Evolutionary conservation across 2,888 invertebrate species (phyloP).

Genomic region (Pediacus dermestoides): DNA sequence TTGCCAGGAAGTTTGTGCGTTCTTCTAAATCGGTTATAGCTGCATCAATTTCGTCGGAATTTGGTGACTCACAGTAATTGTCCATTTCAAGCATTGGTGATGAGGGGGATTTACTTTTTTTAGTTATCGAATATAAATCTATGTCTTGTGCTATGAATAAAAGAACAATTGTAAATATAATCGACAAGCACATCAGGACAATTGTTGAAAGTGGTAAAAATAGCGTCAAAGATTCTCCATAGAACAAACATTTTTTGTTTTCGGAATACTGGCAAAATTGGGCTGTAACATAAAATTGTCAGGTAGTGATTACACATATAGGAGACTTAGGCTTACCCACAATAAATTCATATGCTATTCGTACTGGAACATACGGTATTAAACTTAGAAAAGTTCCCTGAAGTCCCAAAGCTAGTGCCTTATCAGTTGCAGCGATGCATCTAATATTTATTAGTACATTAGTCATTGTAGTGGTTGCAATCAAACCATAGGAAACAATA

Average conservation of each 20-base stretch:
- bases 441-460: slow-evolving; percentile 55
- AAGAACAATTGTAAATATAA: background rate
- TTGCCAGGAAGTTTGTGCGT: no score
- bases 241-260: slow-evolving; percentile 32
- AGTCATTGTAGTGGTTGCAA: slow-evolving; percentile 50
- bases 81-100: no score
- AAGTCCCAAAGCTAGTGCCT: slow-evolving; percentile 58
- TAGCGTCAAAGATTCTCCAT: slow-evolving; percentile 32
- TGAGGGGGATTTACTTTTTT: no score
- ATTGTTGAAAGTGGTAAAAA: slow-evolving; percentile 36
- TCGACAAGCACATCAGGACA: slow-evolving; percentile 23
- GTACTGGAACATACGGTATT: slow-evolving; percentile 60
- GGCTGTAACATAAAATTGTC: slow-evolving; percentile 25
- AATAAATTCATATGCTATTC: slow-evolving; percentile 59
- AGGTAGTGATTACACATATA: background rate
- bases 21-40: no score
- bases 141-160: no score
- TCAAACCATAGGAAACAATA: slow-evolving; percentile 35
- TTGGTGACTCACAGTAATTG: no score
- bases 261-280: slow-evolving; percentile 32
- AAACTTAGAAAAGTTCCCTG: slow-evolving; percentile 55
- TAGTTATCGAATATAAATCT: no score
- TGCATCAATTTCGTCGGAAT: no score
- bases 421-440: slow-evolving; percentile 58
- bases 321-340: slow-evolving; percentile 49